phyloP scores from a whole-genome alignment of 2,888 invertebrate species.

The Mechanitis mazaeus region DNA sequence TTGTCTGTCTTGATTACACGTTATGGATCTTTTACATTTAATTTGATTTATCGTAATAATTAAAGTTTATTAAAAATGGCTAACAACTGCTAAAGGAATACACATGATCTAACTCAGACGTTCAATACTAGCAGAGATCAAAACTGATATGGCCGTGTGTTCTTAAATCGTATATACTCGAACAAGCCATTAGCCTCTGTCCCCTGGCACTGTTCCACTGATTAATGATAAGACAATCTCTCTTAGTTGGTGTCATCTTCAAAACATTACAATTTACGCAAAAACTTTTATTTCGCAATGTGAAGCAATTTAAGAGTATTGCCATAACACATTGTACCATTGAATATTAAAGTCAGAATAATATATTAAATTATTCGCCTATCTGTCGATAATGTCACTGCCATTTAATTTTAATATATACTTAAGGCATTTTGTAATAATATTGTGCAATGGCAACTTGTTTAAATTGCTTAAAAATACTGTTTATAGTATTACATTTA shows the following conservation, averaged over 20 bases:
- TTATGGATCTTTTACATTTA: too few species aligned
- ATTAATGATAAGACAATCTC: conserved; percentile 24
- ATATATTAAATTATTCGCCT: conserved; percentile 10
- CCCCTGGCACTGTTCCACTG: conserved; percentile 56
- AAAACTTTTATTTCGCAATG: too few species aligned
- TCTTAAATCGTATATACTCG: conserved; percentile 55
- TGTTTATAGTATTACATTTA: too few species aligned
- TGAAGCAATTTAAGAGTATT: too few species aligned
- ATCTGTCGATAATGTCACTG: conserved; percentile 11
- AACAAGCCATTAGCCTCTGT: conserved; percentile 61
- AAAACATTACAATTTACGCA: too few species aligned
- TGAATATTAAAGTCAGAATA: too few species aligned
- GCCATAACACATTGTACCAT: too few species aligned
- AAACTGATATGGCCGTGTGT: conserved; percentile 61
- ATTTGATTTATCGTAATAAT: neutral
- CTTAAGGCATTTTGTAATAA: too few species aligned
- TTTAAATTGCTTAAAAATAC: too few species aligned
- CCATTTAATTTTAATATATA: conserved; percentile 7
- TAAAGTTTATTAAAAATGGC: conserved; percentile 15
- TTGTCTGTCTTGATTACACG: too few species aligned
- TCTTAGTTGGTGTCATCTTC: too few species aligned
- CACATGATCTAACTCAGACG: conserved; percentile 37
- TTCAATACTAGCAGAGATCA: conserved; percentile 64
- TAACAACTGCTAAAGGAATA: conserved; percentile 55
- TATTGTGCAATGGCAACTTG: too few species aligned